Evolutionary conservation across 2,113 vertebrate species (phyloP), one percentile per base, ranked within the genome.

Genomic region (Synodontis membranacea): DNA sequence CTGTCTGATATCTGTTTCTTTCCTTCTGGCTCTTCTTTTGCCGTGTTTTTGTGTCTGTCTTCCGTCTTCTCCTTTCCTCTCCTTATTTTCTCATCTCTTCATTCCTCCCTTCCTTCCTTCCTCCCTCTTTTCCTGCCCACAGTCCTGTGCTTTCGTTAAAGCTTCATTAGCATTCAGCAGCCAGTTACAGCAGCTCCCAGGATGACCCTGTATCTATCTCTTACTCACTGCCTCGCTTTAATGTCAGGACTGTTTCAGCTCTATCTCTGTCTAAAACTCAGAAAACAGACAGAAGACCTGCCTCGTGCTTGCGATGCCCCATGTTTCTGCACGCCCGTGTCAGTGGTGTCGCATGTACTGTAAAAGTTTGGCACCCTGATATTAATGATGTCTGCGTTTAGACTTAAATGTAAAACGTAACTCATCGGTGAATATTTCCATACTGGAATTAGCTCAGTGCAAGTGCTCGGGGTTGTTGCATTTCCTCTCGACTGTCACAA

Each of bases 141-240:
- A 52, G 74, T 50, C 44, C 28, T 76, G 74, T 50, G 74, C 14
- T 31, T 76, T 76, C 46, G 50, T 76, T 76, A 76, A 50, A 17
- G 46, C 74, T 8, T 76, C 74, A 76, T 76, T 76, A 76, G 44
- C 74, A 76, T 76, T 25, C 44, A 76, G 28, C 74, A 76, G 74
- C 74, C 74, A 8, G 74, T 78, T 50, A 52, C 50, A 31, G 74
- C 46, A 31, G 74, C 74, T 78, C 74, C 15, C 46, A 50, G 46
- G 46, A 78, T 48, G 44, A 31, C 46, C 34, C 74, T 31, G 46
- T 78, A n/a, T 50, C n/a, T 78, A 28, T 76, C 44, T 76, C 74
- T 78, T 78, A 50, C 46, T 78, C 74, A 31, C 23, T 28, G 23
- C 42, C 70, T 74, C 23, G 14, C 23, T 46, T 74, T 44, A 46